These are phyloP conservation scores for Nipponacmea schrenckii DNA, from an alignment of 2,888 invertebrate species.

Conservation along the genomic window DNA sequence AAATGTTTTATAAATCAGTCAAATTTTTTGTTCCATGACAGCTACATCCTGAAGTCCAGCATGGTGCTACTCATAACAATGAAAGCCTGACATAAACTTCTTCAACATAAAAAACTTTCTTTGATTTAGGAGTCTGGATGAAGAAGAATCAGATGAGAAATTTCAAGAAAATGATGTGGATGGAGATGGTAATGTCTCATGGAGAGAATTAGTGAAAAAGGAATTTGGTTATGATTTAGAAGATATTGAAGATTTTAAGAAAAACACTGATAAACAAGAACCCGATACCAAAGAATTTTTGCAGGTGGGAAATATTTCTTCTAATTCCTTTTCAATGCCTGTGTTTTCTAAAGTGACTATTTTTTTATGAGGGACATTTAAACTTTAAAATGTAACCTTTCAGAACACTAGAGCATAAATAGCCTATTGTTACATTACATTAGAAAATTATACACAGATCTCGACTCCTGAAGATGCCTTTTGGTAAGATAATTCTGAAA, in stretches of 20 bases:
- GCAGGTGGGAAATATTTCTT: constrained; percentile 33
- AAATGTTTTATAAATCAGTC: too few relatives aligned
- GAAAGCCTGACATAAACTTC: background rate
- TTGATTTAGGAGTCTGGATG: constrained; percentile 50
- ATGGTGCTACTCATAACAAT: background rate
- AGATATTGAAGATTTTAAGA: constrained; percentile 58
- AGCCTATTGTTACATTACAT: too few relatives aligned
- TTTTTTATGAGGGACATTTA: background rate
- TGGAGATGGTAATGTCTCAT: constrained; percentile 83
- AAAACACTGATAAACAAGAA: constrained; percentile 34
- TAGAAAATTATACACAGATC: too few relatives aligned
- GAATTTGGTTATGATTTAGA: constrained; percentile 80
- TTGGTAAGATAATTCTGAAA: too few relatives aligned
- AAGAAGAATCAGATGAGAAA: constrained; percentile 86
- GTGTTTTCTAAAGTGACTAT: background rate
- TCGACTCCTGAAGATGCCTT: too few relatives aligned
- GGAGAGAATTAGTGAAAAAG: constrained; percentile 90
- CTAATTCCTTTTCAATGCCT: too few relatives aligned
- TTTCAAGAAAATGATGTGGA: constrained; percentile 85
- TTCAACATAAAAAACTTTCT: too few relatives aligned
- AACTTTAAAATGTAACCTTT: too few relatives aligned
- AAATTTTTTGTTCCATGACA: too few relatives aligned
- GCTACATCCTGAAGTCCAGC: too few relatives aligned
- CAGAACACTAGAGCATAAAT: too few relatives aligned
- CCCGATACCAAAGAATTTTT: constrained; percentile 43